phyloP scores from a whole-genome alignment of 2,113 vertebrate species.

The Deroptyus accipitrinus region DNA sequence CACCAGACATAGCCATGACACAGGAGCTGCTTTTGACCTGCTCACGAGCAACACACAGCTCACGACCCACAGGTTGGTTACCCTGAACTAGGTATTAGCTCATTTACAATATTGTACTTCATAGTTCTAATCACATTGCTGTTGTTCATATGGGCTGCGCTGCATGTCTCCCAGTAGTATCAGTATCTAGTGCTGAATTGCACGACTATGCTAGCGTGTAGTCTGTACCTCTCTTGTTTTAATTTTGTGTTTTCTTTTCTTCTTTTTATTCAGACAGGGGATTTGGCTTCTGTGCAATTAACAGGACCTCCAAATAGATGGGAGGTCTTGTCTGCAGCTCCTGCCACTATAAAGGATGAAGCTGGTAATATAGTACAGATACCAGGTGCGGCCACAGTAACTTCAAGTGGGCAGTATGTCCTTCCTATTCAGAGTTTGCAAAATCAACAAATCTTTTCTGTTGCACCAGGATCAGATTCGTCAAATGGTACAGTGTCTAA shows the following conservation, averaged over 20 bases:
- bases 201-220: background rate
- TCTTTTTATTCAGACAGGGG: slow-evolving; percentile 82
- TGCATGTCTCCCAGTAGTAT: slow-evolving; percentile 4
- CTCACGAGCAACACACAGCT: background rate
- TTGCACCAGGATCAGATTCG: slow-evolving; percentile 90
- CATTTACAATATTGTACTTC: background rate
- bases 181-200: background rate
- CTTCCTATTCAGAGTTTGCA: slow-evolving; percentile 97
- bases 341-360: slow-evolving; percentile 90
- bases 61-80: background rate
- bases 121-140: slow-evolving; percentile 1
- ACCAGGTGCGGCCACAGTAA: slow-evolving; percentile 89
- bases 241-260: slow-evolving; percentile 56
- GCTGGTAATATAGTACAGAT: slow-evolving; percentile 94
- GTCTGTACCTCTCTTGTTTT: background rate
- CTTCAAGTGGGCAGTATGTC: slow-evolving; percentile 97
- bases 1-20: background rate
- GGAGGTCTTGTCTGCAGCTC: slow-evolving; percentile 90
- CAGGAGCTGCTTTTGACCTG: slow-evolving; percentile 22
- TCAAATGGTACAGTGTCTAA: slow-evolving; percentile 95
- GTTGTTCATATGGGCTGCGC: background rate
- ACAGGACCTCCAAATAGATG: slow-evolving; percentile 91
- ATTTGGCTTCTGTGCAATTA: slow-evolving; percentile 90
- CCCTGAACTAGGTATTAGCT: background rate
- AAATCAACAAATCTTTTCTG: slow-evolving; percentile 95